Base-by-base conservation (phyloP, 2,797 vertebrate species). In the Phrynocephalus guinanensis region DNA sequence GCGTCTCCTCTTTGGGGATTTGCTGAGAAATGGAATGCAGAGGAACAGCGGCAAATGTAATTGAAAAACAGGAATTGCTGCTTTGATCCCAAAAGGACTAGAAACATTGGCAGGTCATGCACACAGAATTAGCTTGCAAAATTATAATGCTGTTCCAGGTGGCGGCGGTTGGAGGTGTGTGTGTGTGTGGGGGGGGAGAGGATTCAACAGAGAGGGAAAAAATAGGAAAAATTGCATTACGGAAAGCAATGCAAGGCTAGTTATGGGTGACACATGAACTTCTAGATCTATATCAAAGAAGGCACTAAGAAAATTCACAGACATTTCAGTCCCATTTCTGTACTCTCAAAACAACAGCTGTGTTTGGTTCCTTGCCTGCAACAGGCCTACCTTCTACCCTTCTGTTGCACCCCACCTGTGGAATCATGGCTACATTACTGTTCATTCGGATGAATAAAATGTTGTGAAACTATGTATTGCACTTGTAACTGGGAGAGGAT, bases 91-190 rank as follows among this genome's bases (percentile, higher is more conserved):
- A 86, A 50, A 48, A 56, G 86, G 9, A n/a, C 76, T 87, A 33
- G 70, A 91, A 89, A 6, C 83, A 22, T 13, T 0, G 71, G 60
- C 16, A 82, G 77, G 38, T 22, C n/a, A 9, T 79, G 11, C 11
- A 15, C n/a, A 84, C 77, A 79, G 88, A 82, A 3, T 8, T 87
- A 63, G 6, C 67, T 33, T 50, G 86, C 76, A 87, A 88, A 50
- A 30, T 70, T 85, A 22, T 0, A 0, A 22, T 85, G 20, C 66
- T 85, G 79, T 75, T 85, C 52, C 72, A 38, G 63, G n/a, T 10
- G 79, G 38, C 28, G 4, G n/a, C 6, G 77, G 38, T 28, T 44
- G 38, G 38, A 33, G 33, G 33, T 33, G 33, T 33, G 33, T 33
- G n/a, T 2, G 38, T 33, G 33, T 33, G 38, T 0, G 38, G 38